Evolutionary conservation across 2,113 vertebrate genomes (phyloP), one percentile per base, ranked within the genome.

Genomic region (Stegastes partitus): DNA sequence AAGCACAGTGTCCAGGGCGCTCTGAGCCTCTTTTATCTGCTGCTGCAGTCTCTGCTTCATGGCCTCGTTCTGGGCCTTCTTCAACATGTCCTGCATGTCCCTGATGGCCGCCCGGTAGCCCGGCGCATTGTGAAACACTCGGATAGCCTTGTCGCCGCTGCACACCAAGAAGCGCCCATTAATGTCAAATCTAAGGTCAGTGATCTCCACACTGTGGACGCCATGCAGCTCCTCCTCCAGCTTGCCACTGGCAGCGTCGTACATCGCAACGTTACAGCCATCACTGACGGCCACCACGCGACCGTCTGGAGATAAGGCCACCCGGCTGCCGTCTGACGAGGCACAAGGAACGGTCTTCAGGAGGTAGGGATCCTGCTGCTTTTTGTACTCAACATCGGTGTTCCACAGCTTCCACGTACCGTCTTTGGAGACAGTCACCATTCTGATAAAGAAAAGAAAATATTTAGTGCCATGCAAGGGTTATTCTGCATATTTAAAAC

Each of bases 341-440:
- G 79, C 12, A 6, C 95, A 97, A 22, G 88, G 86, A 18, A 96
- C 95, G 0, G 97, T 98, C 83, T 92, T 94, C 53, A 99, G 93
- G 67, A 99, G 87, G 88, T 97, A 97, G 0, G 98, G 98, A 53
- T 99, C 97, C 92, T 99, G 98, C 79, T 99, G 96, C 92, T 98
- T 96, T 87, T 97, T 98, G 68, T 99, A 99, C 59, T 99, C 97
- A 65, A 99, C 97, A 0, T 97, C 93, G 0, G 97, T 99, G 90
- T 98, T 96, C 98, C 98, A 99, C 73, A 99, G 93, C 86, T 97
- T 98, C 98, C 98, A 99, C 0, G 97, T 99, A 2, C 98, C 94
- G 0, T 99, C 98, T 92, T 97, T 99, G 0, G 97, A 99, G 49
- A 99, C 90, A 0, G 96, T 97, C 0, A 93, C 97, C 98, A 99